Evolutionary conservation across 35 echinoderm and acorn worm genomes (phyloP), one percentile per base, ranked within the genome.

Genomic region (Stichopus chloronotus): DNA sequence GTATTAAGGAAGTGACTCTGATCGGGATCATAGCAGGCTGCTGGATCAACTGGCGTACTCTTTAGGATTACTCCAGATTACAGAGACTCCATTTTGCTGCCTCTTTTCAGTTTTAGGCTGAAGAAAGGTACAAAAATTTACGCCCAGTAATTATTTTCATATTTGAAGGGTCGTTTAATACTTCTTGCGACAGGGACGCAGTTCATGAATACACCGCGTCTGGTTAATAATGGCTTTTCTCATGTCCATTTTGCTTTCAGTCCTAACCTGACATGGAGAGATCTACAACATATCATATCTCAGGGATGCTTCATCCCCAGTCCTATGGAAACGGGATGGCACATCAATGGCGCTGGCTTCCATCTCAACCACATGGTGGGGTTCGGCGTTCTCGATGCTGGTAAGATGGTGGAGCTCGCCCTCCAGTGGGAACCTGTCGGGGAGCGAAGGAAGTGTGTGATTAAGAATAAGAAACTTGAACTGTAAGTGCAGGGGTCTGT

Each of bases 391-490:
- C 92, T 99, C 52, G 97, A 99, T 78, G 93, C 95, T 7, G 93
- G 93, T 23, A 99, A 96, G 83, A 96, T 99, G 97, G 97, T 99
- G 76, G 90, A 96, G n/a, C 68, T 99, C 59, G 97, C 97, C 5
- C 93, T 99, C 14, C 93, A 91, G 5, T 99, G 97, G 97, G 88
- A 93, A 14, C 79, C 91, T 17, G 95, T 99, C 21, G 93, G 87
- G 1, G 30, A 88, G 16, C 93, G 95, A 81, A 56, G 78, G 25
- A 87, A 68, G 7, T 99, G 93, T 77, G 83, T 92, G n/a, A 77
- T 89, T 55, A 52, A 91, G 14, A 21, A 71, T 9, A 61, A 57
- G 53, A 14, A 74, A 7, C 84, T 76, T 68, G 79, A 96, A 24
- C 30, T 91, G 95, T 94, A 81, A 96, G 94, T 95, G 10, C 82